Base-by-base conservation (phyloP, 2,888 invertebrate species). In the Mesoligia furuncula region DNA sequence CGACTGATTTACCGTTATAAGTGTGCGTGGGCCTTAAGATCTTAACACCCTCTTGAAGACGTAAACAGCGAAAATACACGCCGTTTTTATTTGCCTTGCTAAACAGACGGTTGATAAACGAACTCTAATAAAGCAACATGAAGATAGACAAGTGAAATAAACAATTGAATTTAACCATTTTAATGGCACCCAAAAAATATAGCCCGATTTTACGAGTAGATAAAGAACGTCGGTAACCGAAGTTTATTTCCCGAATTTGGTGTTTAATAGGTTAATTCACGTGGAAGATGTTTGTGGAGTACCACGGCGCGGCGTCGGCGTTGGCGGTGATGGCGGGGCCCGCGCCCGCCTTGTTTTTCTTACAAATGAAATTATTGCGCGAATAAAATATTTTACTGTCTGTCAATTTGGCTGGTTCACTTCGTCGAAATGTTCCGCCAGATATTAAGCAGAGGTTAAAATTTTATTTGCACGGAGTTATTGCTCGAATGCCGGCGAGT, bases 341-440 rank as follows among this genome's bases (percentile, higher is more conserved):
- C 83, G 84, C 85, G 54, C 88, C 85, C 90, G 89, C 89, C 90
- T 94, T 95, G 96, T 96, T 96, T 96, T 96, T 96, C 95, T 94
- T 94, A 91, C 94, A 95, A 96, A 96, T 95, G 93, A 96, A 96
- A 95, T 96, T 96, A 96, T 95, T 94, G 93, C 93, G 88, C 89
- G 94, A 93, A 95, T 96, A 96, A 96, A 96, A 96, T 96, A 96
- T 96, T 96, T 96, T 96, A 96, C 94, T 94, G 96, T 94, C 96
- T 96, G 96, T 96, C 96, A 95, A 96, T 96, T 96, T 94, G 92
- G 90, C 90, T 92, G 93, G 93, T 93, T 92, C 92, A 87, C 87
- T 89, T 89, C 90, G 93, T 91, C 89, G 93, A 93, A 94, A 93
- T 91, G 92, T 93, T 93, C 91, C 92, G 92, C 87, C 90, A 91